Percentiles rank a stretch among this genome's conserved stretches.
phyloP scores from a whole-genome alignment of 2,888 invertebrate genomes.

The Acrobasis repandana region DNA sequence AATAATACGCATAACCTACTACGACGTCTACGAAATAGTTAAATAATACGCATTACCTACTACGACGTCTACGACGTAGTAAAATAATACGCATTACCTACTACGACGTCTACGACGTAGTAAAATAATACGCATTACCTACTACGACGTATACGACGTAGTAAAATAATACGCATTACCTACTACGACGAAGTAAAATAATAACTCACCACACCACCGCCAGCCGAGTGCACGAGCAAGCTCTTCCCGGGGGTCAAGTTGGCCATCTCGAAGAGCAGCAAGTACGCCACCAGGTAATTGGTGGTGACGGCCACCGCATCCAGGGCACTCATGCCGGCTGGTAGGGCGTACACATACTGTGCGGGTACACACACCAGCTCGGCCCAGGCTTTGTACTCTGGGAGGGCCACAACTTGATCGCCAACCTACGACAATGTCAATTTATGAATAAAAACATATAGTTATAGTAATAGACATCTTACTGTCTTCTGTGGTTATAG shows the following conservation, averaged over 20 bases:
- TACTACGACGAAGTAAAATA: too few species aligned
- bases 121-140: not conserved
- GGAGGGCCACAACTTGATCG: conserved; percentile 91
- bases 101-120: too few species aligned
- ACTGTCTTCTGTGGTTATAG: too few species aligned
- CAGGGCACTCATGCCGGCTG: conserved; percentile 87
- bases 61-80: too few species aligned
- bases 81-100: too few species aligned
- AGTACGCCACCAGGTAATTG: conserved; percentile 93
- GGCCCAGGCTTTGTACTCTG: conserved; percentile 93
- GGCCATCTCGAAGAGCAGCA: conserved; percentile 92
- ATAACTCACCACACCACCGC: conserved; percentile 92
- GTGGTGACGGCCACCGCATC: conserved; percentile 93
- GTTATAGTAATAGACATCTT: too few species aligned
- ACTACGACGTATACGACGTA: too few species aligned
- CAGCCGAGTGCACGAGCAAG: conserved; percentile 92
- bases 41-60: too few species aligned
- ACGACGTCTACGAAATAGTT: too few species aligned
- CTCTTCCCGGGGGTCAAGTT: conserved; percentile 90
- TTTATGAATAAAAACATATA: not conserved
- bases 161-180: too few species aligned
- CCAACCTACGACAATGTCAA: conserved; percentile 83
- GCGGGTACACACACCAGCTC: conserved; percentile 91
- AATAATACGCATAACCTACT: too few species aligned
- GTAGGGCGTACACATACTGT: conserved; percentile 90